Conservation (phyloP, 2,797 vertebrate genomes). For the Euthynnus affinis region DNA sequence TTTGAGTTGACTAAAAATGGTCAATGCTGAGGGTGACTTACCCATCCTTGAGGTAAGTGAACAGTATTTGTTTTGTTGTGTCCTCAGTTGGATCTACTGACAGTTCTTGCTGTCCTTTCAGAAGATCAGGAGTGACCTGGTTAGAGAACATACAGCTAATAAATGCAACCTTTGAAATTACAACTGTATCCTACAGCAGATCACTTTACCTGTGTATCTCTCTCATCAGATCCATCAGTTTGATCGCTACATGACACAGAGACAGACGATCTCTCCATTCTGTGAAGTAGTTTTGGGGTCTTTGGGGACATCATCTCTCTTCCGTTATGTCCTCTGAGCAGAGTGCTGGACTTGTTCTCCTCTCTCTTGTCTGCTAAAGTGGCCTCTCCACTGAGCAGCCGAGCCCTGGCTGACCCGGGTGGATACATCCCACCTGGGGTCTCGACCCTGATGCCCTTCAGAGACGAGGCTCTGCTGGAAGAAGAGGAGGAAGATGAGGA, state of each 20-base stretch:
- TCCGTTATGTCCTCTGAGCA: constrained; percentile 38
- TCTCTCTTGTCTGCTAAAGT: constrained; percentile 43
- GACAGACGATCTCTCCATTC: constrained; percentile 49
- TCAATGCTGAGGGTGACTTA: constrained; percentile 72
- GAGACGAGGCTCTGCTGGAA: constrained; percentile 68
- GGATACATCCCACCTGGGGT: constrained; percentile 58
- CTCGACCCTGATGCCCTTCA: constrained; percentile 56
- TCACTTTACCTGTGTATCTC: constrained; percentile 81
- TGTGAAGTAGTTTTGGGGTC: constrained; percentile 52
- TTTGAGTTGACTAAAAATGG: background rate
- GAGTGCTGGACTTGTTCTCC: constrained; percentile 46
- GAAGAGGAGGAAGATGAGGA: constrained; percentile 84
- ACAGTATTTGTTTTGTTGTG: constrained; percentile 92
- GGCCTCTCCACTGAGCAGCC: constrained; percentile 57
- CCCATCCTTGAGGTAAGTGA: constrained; percentile 93
- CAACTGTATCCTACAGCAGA: background rate
- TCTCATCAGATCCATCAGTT: constrained; percentile 64
- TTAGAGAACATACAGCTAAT: constrained; percentile 65
- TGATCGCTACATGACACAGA: constrained; percentile 48
- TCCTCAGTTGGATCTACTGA: constrained; percentile 91
- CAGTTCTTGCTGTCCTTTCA: constrained; percentile 94
- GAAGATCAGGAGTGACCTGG: constrained; percentile 95
- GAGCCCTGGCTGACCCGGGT: constrained; percentile 70
- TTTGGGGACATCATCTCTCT: constrained; percentile 45
- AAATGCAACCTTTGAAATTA: constrained; percentile 52